Percentiles rank a stretch among this genome's conserved stretches.
These are phyloP conservation scores for Noctilio leporinus DNA, from an alignment of 2,113 vertebrate species.

Conservation along the genomic window DNA sequence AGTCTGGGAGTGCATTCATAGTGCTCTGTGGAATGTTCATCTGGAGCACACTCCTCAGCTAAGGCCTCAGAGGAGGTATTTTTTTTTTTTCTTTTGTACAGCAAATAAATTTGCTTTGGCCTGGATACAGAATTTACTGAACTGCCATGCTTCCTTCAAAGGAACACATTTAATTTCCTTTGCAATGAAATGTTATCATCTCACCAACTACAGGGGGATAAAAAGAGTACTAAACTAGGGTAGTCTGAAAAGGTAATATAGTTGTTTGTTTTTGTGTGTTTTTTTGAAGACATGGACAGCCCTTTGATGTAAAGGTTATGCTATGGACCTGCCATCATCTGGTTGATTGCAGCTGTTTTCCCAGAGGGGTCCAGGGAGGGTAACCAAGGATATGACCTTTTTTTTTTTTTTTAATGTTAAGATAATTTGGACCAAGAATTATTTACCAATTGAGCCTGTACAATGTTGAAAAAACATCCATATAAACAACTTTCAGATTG, in stretches of 20 bases:
- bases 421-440: not conserved
- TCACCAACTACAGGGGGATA: not conserved
- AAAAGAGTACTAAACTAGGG: not conserved
- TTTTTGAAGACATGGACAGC: not conserved
- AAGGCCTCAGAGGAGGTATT: not conserved
- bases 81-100: not conserved
- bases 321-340: not conserved
- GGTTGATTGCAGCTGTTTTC: not conserved
- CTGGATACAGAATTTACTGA: not conserved
- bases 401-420: not conserved
- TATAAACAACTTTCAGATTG: not conserved
- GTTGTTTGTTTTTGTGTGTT: not conserved
- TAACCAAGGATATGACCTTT: not conserved
- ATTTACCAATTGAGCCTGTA: not conserved
- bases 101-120: not conserved
- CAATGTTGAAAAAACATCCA: not conserved
- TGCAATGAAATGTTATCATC: not conserved
- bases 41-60: not conserved
- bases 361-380: not conserved
- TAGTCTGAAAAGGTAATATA: not conserved
- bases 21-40: slow-evolving; percentile 16
- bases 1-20: not conserved
- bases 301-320: not conserved
- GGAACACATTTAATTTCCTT: not conserved
- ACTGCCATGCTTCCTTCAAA: not conserved